Conservation (phyloP, 2,797 vertebrate species). For the Allobates femoralis region DNA sequence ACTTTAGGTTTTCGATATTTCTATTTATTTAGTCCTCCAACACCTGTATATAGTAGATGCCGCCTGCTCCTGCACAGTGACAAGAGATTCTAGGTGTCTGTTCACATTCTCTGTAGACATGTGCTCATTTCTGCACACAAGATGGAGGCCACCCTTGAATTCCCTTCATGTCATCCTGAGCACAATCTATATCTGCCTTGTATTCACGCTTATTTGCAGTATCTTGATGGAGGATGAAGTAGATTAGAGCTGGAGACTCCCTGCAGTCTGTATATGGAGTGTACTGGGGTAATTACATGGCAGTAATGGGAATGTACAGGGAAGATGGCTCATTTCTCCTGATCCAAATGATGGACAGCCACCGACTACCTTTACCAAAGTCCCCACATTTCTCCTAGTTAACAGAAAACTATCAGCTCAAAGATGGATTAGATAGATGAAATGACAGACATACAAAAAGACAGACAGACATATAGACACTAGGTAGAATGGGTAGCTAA, state of each 20-base stretch:
- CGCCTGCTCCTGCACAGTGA: too few species aligned
- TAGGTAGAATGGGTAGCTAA: neutral
- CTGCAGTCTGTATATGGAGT: slow-evolving; percentile 53
- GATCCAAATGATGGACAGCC: slow-evolving; percentile 65
- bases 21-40: too few species aligned
- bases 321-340: slow-evolving; percentile 64
- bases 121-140: neutral
- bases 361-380: slow-evolving; percentile 58
- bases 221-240: neutral
- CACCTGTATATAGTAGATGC: too few species aligned
- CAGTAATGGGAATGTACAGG: slow-evolving; percentile 60
- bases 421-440: neutral
- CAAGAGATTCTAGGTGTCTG: too few species aligned
- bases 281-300: slow-evolving; percentile 38
- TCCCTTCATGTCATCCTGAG: neutral
- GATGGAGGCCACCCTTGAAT: slow-evolving; percentile 29
- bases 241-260: slow-evolving; percentile 12
- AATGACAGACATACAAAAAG: neutral
- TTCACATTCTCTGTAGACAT: too few species aligned
- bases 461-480: neutral
- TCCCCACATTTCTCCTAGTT: slow-evolving; percentile 56
- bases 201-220: neutral
- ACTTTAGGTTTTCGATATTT: too few species aligned
- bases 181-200: slow-evolving; percentile 20
- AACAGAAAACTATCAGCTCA: neutral